Base-by-base conservation (phyloP, 2,888 invertebrate genomes). In the Drosophila mettleri region DNA sequence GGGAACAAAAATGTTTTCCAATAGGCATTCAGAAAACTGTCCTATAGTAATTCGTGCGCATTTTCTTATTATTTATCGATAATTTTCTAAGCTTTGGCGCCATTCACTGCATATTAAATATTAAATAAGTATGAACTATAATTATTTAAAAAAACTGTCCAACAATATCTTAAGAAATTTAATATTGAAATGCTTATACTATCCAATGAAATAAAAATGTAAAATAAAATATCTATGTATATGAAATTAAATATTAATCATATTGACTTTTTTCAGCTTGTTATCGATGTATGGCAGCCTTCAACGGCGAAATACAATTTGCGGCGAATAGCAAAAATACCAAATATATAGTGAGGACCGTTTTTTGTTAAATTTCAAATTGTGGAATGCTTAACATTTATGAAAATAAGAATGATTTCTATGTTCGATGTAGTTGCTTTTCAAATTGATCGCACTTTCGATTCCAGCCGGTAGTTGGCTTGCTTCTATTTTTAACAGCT, bases 21-120 rank as follows among this genome's bases (percentile, higher is more conserved):
- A 7, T 7, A 20, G 27, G 3, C 34, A 8, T 29, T 16, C 1
- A 27, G 1, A 33, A 48, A 20, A 14, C 16, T 31, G 16, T n/a
- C 3, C 16, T 8, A 7, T 12, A 33, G 24, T 9, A n/a, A 9
- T 20, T 45, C 27, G 16, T 10, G 4, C 4, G 10, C 16, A 20
- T n/a, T 58, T 4, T 20, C 1, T n/a, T 31, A 31, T 16, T 29
- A 45, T 31, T 39, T 34, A 70, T 70, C 58, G 71, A 71, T 61
- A 39, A 0, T 10, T 2, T 5, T 2, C n/a, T 2, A 14, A 2
- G 8, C 12, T 34, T 53, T 71, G 20, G 33, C 68, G 57, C 54
- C 54, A 55, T 38, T 33, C 14, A 10, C 1, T 0, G 2, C 10
- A 24, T n/a, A n/a, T n/a, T n/a, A n/a, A n/a, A n/a, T n/a, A 27